Base-by-base conservation (phyloP, 2,888 invertebrate species). In the Lasioglossum zephyrum region DNA sequence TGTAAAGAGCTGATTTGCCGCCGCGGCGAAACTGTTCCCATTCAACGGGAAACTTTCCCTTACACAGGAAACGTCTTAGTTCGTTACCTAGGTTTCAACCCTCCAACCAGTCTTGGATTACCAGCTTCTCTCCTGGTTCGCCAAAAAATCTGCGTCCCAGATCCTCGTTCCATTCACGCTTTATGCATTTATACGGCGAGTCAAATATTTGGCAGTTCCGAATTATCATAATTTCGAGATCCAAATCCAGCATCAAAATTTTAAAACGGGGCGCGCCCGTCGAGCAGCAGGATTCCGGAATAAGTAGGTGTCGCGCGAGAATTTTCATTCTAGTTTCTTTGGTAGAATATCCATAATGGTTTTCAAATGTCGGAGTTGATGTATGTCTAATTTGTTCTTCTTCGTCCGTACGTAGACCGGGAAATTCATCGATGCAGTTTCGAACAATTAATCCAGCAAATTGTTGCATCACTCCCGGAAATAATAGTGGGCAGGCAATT, bases 31-130 rank as follows among this genome's bases (percentile, higher is more conserved):
- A 80, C 57, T 73, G 57, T 63, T 16, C 11, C 53, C 79, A 79
- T 79, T 78, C 78, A 85, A 85, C 79, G 36, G 26, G 53, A 69
- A 81, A 86, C 66, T 86, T 86, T 78, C 66, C 57, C 77, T 78
- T 69, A 70, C 44, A 16, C 41, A 39, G 53, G 60, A 74, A 78
- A 78, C 84, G 82, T 31, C 84, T 78, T 57, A 26, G 63, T 76
- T 75, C 47, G 70, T 75, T 41, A 75, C 63, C 16, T 60, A 5
- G 31, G 39, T 70, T 84, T 80, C 49, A 44, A 69, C 53, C 9
- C 47, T 44, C 41, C 13, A n/a, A 31, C 8, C 26, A 26, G 22
- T n/a, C 6, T 36, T 41, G 63, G 70, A 75, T 82, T 78, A 75
- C 60, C 13, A 26, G 76, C 73, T 83, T 77, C 53, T 18, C 66